A percentile compares a stretch with the other conserved stretches of the same genome.
Conservation (phyloP, 2,113 vertebrate species). For the Alouatta palliata region DNA sequence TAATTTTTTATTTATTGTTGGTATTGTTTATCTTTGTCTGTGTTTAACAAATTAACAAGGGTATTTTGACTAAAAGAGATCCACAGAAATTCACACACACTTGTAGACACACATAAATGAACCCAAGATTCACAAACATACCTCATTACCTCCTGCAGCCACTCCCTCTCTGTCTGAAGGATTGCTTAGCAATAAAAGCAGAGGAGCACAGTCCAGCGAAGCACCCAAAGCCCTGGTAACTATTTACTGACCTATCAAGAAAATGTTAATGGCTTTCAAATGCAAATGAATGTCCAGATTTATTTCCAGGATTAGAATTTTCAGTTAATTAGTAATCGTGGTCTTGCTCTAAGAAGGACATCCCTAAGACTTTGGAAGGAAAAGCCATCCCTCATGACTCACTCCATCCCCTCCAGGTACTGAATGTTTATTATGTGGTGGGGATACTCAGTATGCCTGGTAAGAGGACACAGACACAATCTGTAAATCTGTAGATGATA, state of each 20-base stretch:
- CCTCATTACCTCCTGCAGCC: slow-evolving; percentile 20
- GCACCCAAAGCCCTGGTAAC: neutral
- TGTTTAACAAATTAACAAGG: neutral
- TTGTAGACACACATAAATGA: neutral
- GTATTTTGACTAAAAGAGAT: neutral
- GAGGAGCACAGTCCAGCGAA: neutral
- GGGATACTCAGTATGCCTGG: neutral
- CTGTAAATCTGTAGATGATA: neutral
- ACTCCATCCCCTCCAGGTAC: neutral
- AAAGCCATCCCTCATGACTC: neutral
- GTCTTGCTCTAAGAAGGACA: neutral
- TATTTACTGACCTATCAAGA: neutral
- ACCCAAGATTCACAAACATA: neutral
- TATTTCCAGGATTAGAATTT: neutral
- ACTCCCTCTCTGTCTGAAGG: neutral
- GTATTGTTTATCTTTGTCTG: neutral
- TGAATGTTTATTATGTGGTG: neutral
- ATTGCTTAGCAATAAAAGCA: neutral
- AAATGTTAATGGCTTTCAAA: neutral
- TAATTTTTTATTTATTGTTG: neutral
- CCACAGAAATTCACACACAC: too few relatives aligned
- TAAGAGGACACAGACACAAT: neutral
- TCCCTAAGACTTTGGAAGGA: neutral
- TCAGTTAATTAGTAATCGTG: slow-evolving; percentile 73
- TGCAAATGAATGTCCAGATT: neutral